These are phyloP conservation scores for Chloroceryle inda DNA, from an alignment of 2,797 vertebrate genomes.

Conservation along the genomic window DNA sequence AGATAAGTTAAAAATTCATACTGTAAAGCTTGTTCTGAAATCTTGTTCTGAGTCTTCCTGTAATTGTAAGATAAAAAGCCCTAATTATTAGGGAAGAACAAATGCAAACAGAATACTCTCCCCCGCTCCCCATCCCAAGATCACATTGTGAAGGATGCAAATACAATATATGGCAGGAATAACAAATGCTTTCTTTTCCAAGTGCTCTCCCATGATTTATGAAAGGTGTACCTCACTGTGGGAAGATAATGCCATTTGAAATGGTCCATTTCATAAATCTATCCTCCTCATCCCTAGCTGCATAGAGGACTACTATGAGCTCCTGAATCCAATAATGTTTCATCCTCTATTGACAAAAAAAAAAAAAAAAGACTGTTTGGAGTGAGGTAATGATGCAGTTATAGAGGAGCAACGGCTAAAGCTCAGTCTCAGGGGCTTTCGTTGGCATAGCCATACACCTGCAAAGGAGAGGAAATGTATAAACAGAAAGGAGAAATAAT, in stretches of 20 bases:
- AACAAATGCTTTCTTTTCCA: conserved; percentile 90
- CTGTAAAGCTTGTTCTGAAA: not conserved
- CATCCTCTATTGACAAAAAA: conserved; percentile 86
- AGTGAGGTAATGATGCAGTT: conserved; percentile 91
- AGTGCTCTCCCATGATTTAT: conserved; percentile 92
- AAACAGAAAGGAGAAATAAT: conserved; percentile 89
- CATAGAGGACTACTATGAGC: conserved; percentile 81
- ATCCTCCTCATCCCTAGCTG: conserved; percentile 82
- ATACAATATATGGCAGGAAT: conserved; percentile 76
- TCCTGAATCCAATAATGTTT: conserved; percentile 87
- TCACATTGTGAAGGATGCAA: conserved; percentile 57
- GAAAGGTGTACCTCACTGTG: conserved; percentile 93
- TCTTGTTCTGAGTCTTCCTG: not conserved
- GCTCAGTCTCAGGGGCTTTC: conserved; percentile 85
- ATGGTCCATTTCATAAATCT: conserved; percentile 99
- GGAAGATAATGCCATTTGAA: conserved; percentile 96
- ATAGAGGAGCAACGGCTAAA: conserved; percentile 85
- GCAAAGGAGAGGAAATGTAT: conserved; percentile 79
- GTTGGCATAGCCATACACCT: conserved; percentile 82
- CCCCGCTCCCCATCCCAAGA: not conserved
- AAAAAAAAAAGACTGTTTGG: conserved; percentile 79
- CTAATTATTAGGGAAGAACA: not conserved
- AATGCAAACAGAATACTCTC: not conserved
- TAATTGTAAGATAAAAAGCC: not conserved
- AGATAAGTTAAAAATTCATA: not conserved